Percentiles rank a stretch among this genome's conserved stretches.
Conservation (phyloP, 2,113 vertebrate genomes). For the Eublepharis macularius region DNA sequence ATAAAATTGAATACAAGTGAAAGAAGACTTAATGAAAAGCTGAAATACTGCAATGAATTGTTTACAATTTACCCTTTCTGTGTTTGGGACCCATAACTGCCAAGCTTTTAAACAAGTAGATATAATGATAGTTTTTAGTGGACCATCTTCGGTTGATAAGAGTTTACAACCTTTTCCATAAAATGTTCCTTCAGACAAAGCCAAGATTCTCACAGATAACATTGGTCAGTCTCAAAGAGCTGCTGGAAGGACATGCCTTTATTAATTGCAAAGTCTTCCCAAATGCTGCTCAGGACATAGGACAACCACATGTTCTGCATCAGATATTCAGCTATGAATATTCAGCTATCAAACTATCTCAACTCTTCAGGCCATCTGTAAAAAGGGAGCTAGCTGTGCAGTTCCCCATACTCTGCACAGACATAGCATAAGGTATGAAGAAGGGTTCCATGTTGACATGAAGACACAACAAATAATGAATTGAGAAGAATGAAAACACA, state of each 20-base stretch:
- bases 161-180: slow-evolving; percentile 23
- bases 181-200: slow-evolving; percentile 6
- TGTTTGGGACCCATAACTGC: neutral
- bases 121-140: slow-evolving; percentile 12
- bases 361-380: neutral
- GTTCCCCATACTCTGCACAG: neutral
- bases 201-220: slow-evolving; percentile 23
- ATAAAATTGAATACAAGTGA: neutral
- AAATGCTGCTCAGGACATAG: neutral
- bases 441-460: neutral
- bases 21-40: neutral
- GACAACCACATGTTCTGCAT: neutral
- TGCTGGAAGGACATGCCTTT: slow-evolving; percentile 5
- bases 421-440: neutral
- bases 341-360: neutral
- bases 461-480: neutral
- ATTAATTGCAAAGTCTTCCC: neutral
- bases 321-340: neutral
- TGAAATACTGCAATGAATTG: neutral
- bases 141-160: slow-evolving; percentile 2
- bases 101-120: slow-evolving; percentile 20
- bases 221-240: neutral
- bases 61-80: neutral
- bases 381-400: neutral
- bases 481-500: neutral